Evolutionary conservation across 2,888 invertebrate species (phyloP).

Genomic region (Brenthis ino): DNA sequence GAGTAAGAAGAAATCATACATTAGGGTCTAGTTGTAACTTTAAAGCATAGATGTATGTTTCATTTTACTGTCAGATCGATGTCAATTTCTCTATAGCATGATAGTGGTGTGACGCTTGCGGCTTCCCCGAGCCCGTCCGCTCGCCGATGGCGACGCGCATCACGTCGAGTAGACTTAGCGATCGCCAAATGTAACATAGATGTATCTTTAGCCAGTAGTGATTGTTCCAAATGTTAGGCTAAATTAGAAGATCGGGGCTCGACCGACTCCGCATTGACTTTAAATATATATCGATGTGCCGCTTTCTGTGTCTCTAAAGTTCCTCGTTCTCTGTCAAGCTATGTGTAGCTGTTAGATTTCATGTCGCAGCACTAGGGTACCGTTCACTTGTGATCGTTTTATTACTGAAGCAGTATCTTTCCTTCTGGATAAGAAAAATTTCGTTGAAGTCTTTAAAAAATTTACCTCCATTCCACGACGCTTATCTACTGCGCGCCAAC

Average conservation of each 20-base stretch:
- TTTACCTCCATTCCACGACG: slow-evolving; percentile 13
- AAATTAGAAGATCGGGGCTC: slow-evolving; percentile 67
- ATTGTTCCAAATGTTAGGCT: slow-evolving; percentile 81
- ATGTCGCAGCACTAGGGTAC: slow-evolving; percentile 23
- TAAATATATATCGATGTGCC: slow-evolving; percentile 35
- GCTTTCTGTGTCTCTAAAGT: slow-evolving; percentile 40
- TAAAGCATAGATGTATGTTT: slow-evolving; percentile 55
- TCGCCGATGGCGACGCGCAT: slow-evolving; percentile 8
- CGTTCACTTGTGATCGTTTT: slow-evolving; percentile 17
- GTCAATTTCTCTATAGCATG: slow-evolving; percentile 65
- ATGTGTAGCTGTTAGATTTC: slow-evolving; percentile 36
- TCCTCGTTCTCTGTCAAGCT: slow-evolving; percentile 38
- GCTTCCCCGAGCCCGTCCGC: slow-evolving; percentile 38
- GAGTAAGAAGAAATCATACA: slow-evolving; percentile 62
- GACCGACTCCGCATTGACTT: slow-evolving; percentile 53
- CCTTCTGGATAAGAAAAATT: background rate
- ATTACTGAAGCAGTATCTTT: slow-evolving; percentile 1
- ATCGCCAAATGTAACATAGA: slow-evolving; percentile 80
- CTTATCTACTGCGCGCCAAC: slow-evolving; percentile 14
- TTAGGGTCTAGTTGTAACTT: slow-evolving; percentile 68
- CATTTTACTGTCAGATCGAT: slow-evolving; percentile 62
- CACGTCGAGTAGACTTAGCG: slow-evolving; percentile 71
- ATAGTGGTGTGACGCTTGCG: slow-evolving; percentile 60
- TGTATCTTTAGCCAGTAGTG: slow-evolving; percentile 79
- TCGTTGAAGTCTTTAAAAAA: slow-evolving; percentile 3